Base-by-base conservation (phyloP, 2,888 invertebrate species). In the Pomacea canaliculata region DNA sequence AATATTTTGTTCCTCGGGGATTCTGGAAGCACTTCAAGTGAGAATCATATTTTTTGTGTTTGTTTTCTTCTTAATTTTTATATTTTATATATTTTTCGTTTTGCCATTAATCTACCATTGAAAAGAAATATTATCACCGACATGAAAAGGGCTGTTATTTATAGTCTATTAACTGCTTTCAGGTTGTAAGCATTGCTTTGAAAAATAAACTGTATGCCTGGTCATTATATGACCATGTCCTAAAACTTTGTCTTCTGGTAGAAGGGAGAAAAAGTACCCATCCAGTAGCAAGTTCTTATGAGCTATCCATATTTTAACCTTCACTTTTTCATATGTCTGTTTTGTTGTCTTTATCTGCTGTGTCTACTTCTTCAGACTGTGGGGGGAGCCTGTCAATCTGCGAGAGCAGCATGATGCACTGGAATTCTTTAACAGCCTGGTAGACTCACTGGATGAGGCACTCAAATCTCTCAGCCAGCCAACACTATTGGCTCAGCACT, bases 331-430 rank as follows among this genome's bases (percentile, higher is more conserved):
- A 7, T 1, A 0, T 37, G 37, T 5, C 37, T 37, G 5, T 37
- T 0, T 37, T 37, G 37, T 10, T 56, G 51, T 56, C 51, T 37
- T 60, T 60, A 46, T 19, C 9, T 70, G 59, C 7, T 62, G 48
- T 37, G 27, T 27, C 3, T 18, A 19, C 19, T 48, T 27, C 59
- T 79, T 9, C 88, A 96, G 96, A 90, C 92, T 97, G 84, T 96
- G 95, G 94, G 98, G 98, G 37, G 98, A 98, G 92, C 97, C 97
- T 51, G 98, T 99, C 19, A 99, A 99, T 92, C 93, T 99, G 83
- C 93, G 98, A 74, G 99, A 99, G 90, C 99, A 99, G 91, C 99
- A 99, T 91, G 99, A 99, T 91, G 99, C 99, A 0, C 96, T 98
- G 59, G 99, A 99, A 92, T 99, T 99, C 93, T 98, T 98, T 91